Evolutionary conservation across 2,797 vertebrate species (phyloP).

Genomic region (Pseudochromis fuscus): DNA sequence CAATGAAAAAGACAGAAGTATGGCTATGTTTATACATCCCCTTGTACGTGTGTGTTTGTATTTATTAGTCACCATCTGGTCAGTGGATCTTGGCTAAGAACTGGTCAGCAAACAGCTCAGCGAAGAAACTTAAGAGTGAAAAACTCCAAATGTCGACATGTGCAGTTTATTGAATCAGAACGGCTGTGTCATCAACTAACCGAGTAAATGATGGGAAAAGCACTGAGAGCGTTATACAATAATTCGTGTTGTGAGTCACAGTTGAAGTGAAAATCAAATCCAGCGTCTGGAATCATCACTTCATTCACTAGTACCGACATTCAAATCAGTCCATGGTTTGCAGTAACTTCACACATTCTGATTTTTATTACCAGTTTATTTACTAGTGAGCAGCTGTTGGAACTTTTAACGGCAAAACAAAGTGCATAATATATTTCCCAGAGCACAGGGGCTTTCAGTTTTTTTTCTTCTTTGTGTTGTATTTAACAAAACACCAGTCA

Average conservation of each 20-base stretch:
- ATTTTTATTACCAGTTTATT: no score
- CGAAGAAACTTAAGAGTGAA: slow-evolving; percentile 11
- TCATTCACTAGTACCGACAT: neutral
- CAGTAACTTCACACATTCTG: neutral
- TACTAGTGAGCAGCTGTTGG: no score
- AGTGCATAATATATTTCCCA: no score
- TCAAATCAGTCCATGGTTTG: neutral
- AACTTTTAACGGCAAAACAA: no score
- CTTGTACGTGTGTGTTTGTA: slow-evolving; percentile 18
- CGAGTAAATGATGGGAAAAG: slow-evolving; percentile 40
- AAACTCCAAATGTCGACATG: slow-evolving; percentile 48
- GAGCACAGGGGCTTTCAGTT: no score
- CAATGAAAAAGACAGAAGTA: slow-evolving; percentile 60
- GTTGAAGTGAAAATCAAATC: slow-evolving; percentile 15
- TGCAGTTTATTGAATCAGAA: slow-evolving; percentile 12
- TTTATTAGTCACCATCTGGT: slow-evolving; percentile 59
- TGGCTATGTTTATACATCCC: slow-evolving; percentile 47
- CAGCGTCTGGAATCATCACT: neutral
- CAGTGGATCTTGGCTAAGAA: slow-evolving; percentile 14
- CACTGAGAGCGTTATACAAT: neutral
- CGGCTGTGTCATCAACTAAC: slow-evolving; percentile 4
- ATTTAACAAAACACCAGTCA: neutral
- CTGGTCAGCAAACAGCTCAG: slow-evolving; percentile 20
- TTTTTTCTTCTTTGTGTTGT: no score
- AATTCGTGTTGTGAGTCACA: slow-evolving; percentile 34